These are phyloP conservation scores for Morphnarchus princeps DNA, from an alignment of 2,113 vertebrate species.

Conservation along the genomic window DNA sequence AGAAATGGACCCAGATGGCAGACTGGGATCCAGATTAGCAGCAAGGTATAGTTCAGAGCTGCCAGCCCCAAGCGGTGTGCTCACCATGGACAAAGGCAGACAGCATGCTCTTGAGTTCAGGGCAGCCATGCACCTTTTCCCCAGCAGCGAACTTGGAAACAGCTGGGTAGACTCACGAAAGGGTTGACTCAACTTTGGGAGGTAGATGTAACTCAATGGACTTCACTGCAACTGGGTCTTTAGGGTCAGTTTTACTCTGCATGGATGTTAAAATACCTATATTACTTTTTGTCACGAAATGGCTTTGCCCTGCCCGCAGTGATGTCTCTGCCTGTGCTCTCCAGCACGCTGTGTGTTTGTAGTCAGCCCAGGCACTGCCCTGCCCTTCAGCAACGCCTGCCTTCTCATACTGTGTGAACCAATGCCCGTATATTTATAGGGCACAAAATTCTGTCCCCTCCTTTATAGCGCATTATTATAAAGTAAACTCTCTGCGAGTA, in stretches of 20 bases:
- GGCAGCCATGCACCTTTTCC: background rate
- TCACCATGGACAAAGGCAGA: background rate
- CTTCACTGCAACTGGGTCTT: background rate
- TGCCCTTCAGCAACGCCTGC: background rate
- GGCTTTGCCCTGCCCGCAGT: background rate
- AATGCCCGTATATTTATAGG: background rate
- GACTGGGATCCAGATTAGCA: background rate
- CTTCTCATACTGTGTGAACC: rapidly evolving
- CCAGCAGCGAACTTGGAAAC: background rate
- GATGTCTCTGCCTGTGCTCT: background rate
- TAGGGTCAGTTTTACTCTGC: background rate
- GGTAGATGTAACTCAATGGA: background rate
- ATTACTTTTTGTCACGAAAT: background rate
- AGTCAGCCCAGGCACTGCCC: background rate
- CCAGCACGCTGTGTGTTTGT: background rate
- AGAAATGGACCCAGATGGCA: background rate
- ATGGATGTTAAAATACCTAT: background rate
- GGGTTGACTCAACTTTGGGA: background rate
- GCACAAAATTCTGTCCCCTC: background rate
- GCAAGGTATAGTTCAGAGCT: background rate
- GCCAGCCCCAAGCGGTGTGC: background rate
- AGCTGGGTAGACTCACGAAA: background rate
- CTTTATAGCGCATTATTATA: background rate
- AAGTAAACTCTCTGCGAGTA: background rate
- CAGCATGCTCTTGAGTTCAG: background rate